Evolutionary conservation across 2,113 vertebrate genomes (phyloP), one percentile per base, ranked within the genome.

Genomic region (Indri indri): DNA sequence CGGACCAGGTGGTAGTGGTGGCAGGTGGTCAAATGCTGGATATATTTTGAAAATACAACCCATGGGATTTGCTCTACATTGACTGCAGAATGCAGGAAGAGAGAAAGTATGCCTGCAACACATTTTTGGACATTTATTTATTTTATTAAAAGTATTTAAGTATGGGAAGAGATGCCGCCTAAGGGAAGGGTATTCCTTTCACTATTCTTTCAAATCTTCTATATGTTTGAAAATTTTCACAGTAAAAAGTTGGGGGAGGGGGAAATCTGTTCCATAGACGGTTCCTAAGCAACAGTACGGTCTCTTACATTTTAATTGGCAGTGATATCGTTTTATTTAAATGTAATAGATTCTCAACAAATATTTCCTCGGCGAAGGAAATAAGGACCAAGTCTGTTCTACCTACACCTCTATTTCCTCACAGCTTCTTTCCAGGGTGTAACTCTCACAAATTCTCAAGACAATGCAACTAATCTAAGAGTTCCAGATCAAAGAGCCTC

Each of bases 281-380:
- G 4, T 80, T 87, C 11, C 50, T 57, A 79, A 81, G n/a, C n/a
- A 86, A 37, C 8, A 77, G 25, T 68, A 1, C 34, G 59, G 74
- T 68, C 22, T 71, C 18, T 10, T 77, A 2, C 25, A 74, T 88
- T 95, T 94, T 90, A 73, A 94, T 94, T 92, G 96, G 20, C n/a
- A 74, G 8, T 73, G 34, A 83, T 82, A 14, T 54, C 68, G 5
- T 47, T 59, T 86, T 81, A 57, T 63, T 82, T 86, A 2, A 30
- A 79, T 42, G 4, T 93, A 93, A 61, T 37, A 65, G 18, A 22
- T 30, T 79, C 68, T 96, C 61, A 91, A 59, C 37, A 95, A 92
- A 57, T 90, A 45, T 27, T 17, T n/a, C 30, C 27, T 84, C 61
- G n/a, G 17, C 17, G 88, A 85, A 59, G 22, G 80, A 30, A 40